Percentiles rank a stretch among this genome's conserved stretches.
phyloP scores from a whole-genome alignment of 2,113 vertebrate species.

The Muntiacus muntjak region DNA sequence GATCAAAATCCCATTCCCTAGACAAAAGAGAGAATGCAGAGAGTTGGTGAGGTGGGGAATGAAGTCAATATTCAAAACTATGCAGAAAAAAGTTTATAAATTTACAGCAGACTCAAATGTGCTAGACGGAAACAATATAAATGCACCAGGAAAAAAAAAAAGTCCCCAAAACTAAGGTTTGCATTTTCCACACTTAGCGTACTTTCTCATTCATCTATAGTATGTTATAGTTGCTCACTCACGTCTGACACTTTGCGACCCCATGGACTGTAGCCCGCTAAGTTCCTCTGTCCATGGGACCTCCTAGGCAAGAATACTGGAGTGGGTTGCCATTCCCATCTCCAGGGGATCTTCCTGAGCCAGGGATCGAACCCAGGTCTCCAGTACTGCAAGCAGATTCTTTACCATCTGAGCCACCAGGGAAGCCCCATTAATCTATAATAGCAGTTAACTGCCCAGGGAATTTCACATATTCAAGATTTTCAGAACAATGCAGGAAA shows the following conservation, averaged over 20 bases:
- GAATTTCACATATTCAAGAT: background rate
- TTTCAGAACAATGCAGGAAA: background rate
- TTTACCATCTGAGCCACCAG: background rate
- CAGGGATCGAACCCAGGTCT: background rate
- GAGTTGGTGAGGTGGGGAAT: background rate
- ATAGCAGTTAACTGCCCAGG: background rate
- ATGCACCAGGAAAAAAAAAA: background rate
- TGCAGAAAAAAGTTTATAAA: background rate
- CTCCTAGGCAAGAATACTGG: background rate
- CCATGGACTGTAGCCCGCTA: background rate
- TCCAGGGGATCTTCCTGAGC: background rate
- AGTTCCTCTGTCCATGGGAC: background rate
- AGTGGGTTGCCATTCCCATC: background rate
- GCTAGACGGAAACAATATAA: background rate
- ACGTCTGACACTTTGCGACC: background rate
- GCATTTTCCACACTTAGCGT: background rate
- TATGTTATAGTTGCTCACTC: background rate
- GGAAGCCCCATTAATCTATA: background rate
- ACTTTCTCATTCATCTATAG: background rate
- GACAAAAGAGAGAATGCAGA: background rate
- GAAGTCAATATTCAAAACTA: background rate
- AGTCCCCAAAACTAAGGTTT: background rate
- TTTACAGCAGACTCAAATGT: background rate
- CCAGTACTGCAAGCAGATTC: background rate
- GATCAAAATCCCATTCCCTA: conserved; percentile 94